Evolutionary conservation across 2,113 vertebrate species (phyloP).

Genomic region (Ochotona curzoniae): DNA sequence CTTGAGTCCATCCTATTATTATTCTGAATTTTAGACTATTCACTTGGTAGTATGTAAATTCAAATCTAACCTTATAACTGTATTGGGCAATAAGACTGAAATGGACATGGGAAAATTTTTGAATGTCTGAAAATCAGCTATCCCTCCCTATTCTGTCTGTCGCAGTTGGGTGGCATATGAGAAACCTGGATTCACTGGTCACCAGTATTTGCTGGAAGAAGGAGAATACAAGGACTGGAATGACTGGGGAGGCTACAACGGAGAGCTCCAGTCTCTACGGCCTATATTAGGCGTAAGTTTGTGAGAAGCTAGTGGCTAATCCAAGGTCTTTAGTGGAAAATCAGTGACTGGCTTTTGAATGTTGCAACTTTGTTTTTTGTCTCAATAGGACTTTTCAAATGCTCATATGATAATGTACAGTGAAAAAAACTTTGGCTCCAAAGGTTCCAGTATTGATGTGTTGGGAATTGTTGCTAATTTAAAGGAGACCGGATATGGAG

Average conservation of each 20-base stretch:
- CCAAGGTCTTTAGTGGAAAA: not conserved
- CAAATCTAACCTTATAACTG: not conserved
- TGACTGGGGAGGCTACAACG: constrained; percentile 93
- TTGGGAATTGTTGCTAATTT: constrained; percentile 91
- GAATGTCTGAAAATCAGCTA: not conserved
- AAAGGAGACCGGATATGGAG: constrained; percentile 90
- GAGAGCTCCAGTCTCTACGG: constrained; percentile 90
- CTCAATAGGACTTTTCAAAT: constrained; percentile 90
- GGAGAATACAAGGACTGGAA: constrained; percentile 92
- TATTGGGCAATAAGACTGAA: not conserved
- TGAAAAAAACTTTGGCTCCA: constrained; percentile 90
- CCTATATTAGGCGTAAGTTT: constrained; percentile 91
- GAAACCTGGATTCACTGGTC: constrained; percentile 92
- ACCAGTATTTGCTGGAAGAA: constrained; percentile 97
- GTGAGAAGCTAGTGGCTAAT: not conserved
- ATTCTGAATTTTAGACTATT: constrained; percentile 21
- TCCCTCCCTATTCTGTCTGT: constrained; percentile 38
- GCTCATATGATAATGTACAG: constrained; percentile 94
- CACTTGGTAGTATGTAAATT: not conserved
- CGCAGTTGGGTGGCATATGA: constrained; percentile 96
- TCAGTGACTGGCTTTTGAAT: constrained; percentile 37
- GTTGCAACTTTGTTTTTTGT: constrained; percentile 66
- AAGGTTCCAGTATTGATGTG: constrained; percentile 89
- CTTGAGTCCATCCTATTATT: not conserved
- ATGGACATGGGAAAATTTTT: not conserved